Evolutionary conservation across 2,888 invertebrate species (phyloP).

Genomic region (Hydrotaea diabolus): DNA sequence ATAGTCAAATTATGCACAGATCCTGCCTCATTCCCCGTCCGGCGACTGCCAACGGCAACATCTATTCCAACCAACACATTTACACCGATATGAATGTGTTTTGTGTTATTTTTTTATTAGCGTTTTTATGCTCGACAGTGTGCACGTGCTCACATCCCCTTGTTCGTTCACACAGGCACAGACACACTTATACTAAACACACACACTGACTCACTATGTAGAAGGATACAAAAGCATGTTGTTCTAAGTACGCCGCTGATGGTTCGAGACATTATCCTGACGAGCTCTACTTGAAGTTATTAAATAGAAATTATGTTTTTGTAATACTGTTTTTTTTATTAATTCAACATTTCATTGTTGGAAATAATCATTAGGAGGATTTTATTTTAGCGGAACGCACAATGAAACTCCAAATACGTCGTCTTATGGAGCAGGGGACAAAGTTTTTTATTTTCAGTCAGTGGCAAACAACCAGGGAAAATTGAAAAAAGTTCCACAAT

Average conservation of each 20-base stretch:
- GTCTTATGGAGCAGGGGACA: too few species aligned
- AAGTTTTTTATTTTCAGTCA: too few species aligned
- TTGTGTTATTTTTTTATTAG: neutral
- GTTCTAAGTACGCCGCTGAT: neutral
- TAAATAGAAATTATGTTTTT: constrained; percentile 1
- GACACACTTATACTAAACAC: too few species aligned
- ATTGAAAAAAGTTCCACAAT: too few species aligned
- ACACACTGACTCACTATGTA: neutral
- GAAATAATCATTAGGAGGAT: neutral
- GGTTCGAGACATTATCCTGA: neutral
- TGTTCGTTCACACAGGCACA: neutral
- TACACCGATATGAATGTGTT: neutral
- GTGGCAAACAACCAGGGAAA: too few species aligned
- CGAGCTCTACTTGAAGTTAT: neutral
- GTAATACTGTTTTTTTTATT: neutral
- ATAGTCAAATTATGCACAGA: constrained; percentile 16
- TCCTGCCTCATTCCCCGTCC: neutral
- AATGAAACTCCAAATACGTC: neutral
- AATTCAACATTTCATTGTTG: neutral
- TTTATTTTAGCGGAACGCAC: neutral
- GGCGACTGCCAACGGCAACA: neutral
- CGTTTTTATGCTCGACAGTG: neutral
- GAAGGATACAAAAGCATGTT: neutral
- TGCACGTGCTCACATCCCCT: neutral
- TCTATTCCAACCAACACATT: neutral